Percentiles rank a stretch among this genome's conserved stretches.
These are phyloP conservation scores for Diacarnus erythraeanus DNA, from an alignment of 37 sponge, comb jelly and placozoan genomes.

Conservation along the genomic window DNA sequence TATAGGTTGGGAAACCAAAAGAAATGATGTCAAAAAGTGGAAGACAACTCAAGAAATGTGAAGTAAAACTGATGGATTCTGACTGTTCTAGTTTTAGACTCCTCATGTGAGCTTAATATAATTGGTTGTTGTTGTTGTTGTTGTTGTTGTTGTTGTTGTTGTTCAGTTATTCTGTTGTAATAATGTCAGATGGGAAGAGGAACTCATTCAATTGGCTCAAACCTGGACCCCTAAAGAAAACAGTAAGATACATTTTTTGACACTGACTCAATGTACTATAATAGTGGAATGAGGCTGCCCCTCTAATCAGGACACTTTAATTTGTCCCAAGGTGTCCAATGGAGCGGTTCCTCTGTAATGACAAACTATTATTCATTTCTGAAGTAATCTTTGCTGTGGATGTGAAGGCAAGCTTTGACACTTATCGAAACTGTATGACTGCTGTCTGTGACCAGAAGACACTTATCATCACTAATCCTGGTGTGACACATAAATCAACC, in stretches of 20 bases:
- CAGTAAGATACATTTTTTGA: slow-evolving; percentile 28
- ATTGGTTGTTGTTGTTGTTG: not conserved
- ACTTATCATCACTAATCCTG: slow-evolving; percentile 84
- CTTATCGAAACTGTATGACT: slow-evolving; percentile 57
- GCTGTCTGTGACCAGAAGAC: slow-evolving; percentile 74
- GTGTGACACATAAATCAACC: no score
- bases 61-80: slow-evolving; percentile 72
- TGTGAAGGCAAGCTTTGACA: slow-evolving; percentile 70
- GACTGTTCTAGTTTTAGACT: slow-evolving; percentile 70
- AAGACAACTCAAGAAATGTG: slow-evolving; percentile 63
- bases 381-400: slow-evolving; percentile 79
- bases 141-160: not conserved
- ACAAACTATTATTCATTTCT: no score
- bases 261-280: not conserved
- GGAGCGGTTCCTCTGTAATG: no score
- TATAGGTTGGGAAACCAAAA: slow-evolving; percentile 39
- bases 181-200: slow-evolving; percentile 78
- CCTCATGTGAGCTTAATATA: slow-evolving; percentile 54
- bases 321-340: no score
- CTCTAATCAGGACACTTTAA: no score
- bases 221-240: slow-evolving; percentile 84
- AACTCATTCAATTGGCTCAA: slow-evolving; percentile 81
- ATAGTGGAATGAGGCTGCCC: no score
- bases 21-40: slow-evolving; percentile 69
- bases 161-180: not conserved